phyloP scores from a whole-genome alignment of 1,140 invertebrate species.

The Calliopsis andreniformis region DNA sequence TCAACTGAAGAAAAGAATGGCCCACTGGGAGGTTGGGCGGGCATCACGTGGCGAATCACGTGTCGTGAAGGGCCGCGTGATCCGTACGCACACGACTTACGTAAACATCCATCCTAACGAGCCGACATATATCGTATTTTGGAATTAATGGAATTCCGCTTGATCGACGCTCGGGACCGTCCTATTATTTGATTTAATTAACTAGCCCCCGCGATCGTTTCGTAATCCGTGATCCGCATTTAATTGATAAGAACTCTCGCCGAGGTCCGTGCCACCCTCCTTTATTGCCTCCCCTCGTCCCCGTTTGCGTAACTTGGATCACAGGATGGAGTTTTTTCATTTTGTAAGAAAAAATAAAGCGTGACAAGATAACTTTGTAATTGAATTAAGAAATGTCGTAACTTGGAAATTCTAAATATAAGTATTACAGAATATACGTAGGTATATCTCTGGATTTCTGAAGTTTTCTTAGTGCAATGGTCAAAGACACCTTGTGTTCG shows the following conservation, averaged over 20 bases:
- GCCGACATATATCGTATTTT: constrained; percentile 28
- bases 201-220: background rate
- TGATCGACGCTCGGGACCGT: constrained; percentile 24
- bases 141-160: constrained; percentile 31
- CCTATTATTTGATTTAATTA: constrained; percentile 44
- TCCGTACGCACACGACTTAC: constrained; percentile 9
- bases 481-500: too few relatives aligned
- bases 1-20: background rate
- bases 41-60: constrained; percentile 37
- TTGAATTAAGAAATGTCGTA: too few relatives aligned
- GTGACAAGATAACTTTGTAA: too few relatives aligned
- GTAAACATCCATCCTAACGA: constrained; percentile 13
- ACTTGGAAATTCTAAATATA: too few relatives aligned
- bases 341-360: too few relatives aligned
- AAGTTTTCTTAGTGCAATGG: too few relatives aligned
- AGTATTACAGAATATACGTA: too few relatives aligned
- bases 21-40: too few relatives aligned
- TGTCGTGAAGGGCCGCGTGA: constrained; percentile 22
- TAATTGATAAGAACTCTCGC: constrained; percentile 23
- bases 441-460: too few relatives aligned
- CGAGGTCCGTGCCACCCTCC: background rate
- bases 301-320: constrained; percentile 24
- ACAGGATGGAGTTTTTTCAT: background rate
- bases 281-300: background rate
- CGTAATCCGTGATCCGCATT: constrained; percentile 33